phyloP scores from a whole-genome alignment of 2,797 vertebrate species.

The Pelobates cultripes region DNA sequence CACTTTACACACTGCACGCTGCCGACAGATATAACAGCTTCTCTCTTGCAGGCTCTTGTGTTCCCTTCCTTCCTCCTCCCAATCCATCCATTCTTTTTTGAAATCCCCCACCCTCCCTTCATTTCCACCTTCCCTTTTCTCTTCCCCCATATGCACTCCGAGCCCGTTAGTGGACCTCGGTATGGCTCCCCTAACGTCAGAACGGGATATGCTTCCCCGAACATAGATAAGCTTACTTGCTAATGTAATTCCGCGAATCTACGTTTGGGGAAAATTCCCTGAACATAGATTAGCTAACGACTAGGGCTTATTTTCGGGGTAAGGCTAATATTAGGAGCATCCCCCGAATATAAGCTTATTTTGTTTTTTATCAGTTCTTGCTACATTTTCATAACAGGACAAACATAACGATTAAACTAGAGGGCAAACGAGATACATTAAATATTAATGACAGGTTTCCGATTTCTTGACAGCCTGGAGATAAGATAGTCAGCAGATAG shows the following conservation, averaged over 20 bases:
- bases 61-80: background rate
- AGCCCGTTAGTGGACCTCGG: background rate
- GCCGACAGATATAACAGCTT: too few species aligned
- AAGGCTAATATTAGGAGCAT: too few species aligned
- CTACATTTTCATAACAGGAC: background rate
- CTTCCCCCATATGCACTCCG: background rate
- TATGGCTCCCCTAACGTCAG: too few species aligned
- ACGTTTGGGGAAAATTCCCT: too few species aligned
- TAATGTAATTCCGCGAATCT: too few species aligned
- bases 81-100: background rate
- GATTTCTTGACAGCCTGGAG: background rate
- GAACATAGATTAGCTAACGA: too few species aligned
- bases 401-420: background rate
- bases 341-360: too few species aligned
- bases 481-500: background rate
- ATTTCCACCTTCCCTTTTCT: background rate
- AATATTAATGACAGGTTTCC: constrained; percentile 1
- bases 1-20: too few species aligned
- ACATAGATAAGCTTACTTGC: too few species aligned
- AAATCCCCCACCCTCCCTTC: background rate
- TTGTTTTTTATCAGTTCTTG: background rate
- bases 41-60: too few species aligned
- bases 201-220: too few species aligned
- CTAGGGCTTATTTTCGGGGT: too few species aligned
- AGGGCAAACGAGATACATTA: background rate